Percentiles rank a stretch among this genome's conserved stretches.
phyloP scores from a whole-genome alignment of 2,888 invertebrate genomes.

The Acanthococcus lagerstroemiae region DNA sequence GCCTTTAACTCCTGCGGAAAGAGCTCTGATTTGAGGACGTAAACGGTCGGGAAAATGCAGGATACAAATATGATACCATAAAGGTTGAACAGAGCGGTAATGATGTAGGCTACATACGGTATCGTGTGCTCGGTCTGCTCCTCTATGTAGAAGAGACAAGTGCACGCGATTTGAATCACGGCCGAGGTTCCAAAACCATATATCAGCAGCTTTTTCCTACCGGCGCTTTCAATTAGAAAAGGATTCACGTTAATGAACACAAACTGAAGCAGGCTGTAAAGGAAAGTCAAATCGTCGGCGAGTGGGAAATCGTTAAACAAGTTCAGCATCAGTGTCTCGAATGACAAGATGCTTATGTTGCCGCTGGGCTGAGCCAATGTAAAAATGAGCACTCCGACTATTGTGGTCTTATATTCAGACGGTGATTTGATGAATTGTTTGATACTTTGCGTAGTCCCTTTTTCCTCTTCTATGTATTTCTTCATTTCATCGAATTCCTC shows the following conservation, averaged over 20 bases:
- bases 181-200: background rate
- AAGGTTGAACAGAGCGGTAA: background rate
- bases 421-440: background rate
- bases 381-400: background rate
- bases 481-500: background rate
- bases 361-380: background rate
- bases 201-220: slow-evolving; percentile 32
- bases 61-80: slow-evolving; percentile 6
- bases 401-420: background rate
- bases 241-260: slow-evolving; percentile 34
- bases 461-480: background rate
- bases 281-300: slow-evolving; percentile 35
- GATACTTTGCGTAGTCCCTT: background rate
- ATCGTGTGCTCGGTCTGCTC: background rate
- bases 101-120: slow-evolving; percentile 7
- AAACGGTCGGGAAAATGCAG: background rate
- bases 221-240: slow-evolving; percentile 34
- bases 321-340: slow-evolving; percentile 34
- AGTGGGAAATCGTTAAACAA: slow-evolving; percentile 33
- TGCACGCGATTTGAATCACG: background rate
- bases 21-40: slow-evolving; percentile 8
- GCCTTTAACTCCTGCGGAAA: slow-evolving; percentile 17
- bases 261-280: slow-evolving; percentile 36
- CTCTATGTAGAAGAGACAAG: background rate
- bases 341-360: slow-evolving; percentile 33